Evolutionary conservation across 2,797 vertebrate genomes (phyloP).

Genomic region (Sebastiscus albofasciatus): DNA sequence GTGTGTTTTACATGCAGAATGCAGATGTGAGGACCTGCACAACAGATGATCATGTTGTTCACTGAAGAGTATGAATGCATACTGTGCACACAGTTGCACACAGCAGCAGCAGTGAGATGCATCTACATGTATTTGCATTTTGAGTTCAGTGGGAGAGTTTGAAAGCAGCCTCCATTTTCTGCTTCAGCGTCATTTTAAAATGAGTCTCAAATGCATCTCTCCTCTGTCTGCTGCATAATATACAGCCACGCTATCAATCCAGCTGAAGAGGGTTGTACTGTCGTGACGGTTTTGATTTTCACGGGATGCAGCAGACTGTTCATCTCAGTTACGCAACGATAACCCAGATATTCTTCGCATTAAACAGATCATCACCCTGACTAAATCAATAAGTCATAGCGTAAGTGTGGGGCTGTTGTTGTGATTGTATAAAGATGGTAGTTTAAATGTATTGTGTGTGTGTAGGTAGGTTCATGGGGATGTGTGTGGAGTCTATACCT

Average conservation of each 20-base stretch:
- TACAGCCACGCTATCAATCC: neutral
- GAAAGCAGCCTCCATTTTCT: conserved; percentile 11
- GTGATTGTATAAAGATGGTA: neutral
- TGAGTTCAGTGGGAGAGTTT: neutral
- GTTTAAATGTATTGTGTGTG: neutral
- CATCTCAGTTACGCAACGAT: neutral
- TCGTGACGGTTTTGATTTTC: neutral
- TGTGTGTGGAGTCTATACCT: neutral
- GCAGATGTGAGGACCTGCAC: neutral
- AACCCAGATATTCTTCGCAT: neutral
- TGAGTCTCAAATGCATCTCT: neutral
- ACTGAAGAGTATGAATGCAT: neutral
- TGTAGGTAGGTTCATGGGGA: neutral
- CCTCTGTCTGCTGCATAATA: neutral
- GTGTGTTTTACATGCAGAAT: neutral
- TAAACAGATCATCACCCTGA: neutral
- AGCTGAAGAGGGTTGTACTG: neutral
- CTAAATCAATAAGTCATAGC: neutral
- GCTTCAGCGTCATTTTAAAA: neutral
- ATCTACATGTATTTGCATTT: conserved; percentile 2
- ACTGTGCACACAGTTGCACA: neutral
- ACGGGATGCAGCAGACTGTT: neutral
- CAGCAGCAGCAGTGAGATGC: neutral
- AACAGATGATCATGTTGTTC: neutral
- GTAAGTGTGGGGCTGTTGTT: neutral